phyloP scores from a whole-genome alignment of 2,888 invertebrate species.

The Dynastes tityus region DNA sequence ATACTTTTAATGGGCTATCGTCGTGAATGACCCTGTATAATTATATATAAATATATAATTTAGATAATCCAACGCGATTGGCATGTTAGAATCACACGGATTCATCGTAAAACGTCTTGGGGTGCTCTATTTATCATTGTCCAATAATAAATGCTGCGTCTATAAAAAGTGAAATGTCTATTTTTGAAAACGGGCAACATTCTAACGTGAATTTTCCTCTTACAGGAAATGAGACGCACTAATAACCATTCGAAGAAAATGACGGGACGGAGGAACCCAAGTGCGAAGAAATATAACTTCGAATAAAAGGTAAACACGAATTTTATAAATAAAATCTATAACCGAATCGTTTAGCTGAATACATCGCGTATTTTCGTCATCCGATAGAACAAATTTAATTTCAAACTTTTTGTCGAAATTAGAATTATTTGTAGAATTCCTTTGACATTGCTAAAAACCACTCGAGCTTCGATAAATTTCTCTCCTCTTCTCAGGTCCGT shows the following conservation, averaged over 20 bases:
- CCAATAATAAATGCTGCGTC: not conserved
- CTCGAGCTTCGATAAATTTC: conserved; percentile 15
- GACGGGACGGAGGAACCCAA: conserved; percentile 20
- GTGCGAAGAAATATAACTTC: conserved; percentile 32
- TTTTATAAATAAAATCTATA: conserved; percentile 6
- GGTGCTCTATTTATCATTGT: not conserved
- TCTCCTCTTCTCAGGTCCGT: not conserved
- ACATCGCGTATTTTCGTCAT: conserved; percentile 7
- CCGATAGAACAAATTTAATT: conserved; percentile 30
- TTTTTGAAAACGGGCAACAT: conserved; percentile 8
- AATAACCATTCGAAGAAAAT: conserved; percentile 23
- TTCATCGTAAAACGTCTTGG: not conserved
- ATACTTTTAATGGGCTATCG: too few species aligned
- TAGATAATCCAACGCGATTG: too few species aligned
- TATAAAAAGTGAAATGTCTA: conserved; percentile 1
- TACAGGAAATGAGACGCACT: conserved; percentile 39
- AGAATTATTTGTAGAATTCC: conserved; percentile 7
- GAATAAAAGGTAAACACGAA: conserved; percentile 36
- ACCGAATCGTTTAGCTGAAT: not conserved
- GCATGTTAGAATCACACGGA: too few species aligned
- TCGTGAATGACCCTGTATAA: too few species aligned
- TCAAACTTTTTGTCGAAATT: conserved; percentile 1
- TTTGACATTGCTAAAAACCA: conserved; percentile 22
- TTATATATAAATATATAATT: too few species aligned
- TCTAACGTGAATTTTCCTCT: conserved; percentile 38